Evolutionary conservation across 35 echinoderm and acorn worm genomes (phyloP), one percentile per base, ranked within the genome.

Genomic region (Ptychodera flava): DNA sequence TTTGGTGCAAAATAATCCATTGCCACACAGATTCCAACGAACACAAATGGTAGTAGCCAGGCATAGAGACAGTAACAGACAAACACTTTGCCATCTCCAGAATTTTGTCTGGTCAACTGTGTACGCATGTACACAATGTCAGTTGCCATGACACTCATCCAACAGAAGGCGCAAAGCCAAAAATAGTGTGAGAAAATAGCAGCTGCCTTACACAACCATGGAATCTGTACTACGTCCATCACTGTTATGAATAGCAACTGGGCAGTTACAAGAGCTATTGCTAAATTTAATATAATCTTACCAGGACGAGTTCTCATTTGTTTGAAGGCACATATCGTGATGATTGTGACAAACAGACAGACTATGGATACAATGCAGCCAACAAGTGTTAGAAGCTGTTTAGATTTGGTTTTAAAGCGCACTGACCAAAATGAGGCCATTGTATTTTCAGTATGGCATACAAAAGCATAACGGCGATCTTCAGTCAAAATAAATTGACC

Each of bases 101-200:
- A 12, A 64, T 64, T 64, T 12, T 12, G 6, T 12, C 6, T 22
- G 22, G 22, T 22, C 45, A 12, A 12, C 15, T 31, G 82, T 32
- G 86, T 37, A 36, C 92, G 92, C 1, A 90, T 92, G 29, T 80
- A 84, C 1, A 87, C 88, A 78, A 89, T 84, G 64, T 95, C 91
- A 87, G 83, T 89, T 0, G 90, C 84, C 33, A 92, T 38, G 27
- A 92, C 88, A 22, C 80, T 86, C 93, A 95, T 95, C 93, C 90
- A 92, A 16, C 82, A 85, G 80, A 95, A 95, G 30, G 82, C 84
- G 12, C 78, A 79, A 27, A 95, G 79, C 93, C 93, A 95, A 0
- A 88, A 87, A 64, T 84, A 92, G 84, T 95, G 93, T 15, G 87
- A 85, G 22, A 89, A 1, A 12, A 90, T 37, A 1, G 87, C 93